Conservation (phyloP, 2,113 vertebrate species). For the Alexandromys fortis region DNA sequence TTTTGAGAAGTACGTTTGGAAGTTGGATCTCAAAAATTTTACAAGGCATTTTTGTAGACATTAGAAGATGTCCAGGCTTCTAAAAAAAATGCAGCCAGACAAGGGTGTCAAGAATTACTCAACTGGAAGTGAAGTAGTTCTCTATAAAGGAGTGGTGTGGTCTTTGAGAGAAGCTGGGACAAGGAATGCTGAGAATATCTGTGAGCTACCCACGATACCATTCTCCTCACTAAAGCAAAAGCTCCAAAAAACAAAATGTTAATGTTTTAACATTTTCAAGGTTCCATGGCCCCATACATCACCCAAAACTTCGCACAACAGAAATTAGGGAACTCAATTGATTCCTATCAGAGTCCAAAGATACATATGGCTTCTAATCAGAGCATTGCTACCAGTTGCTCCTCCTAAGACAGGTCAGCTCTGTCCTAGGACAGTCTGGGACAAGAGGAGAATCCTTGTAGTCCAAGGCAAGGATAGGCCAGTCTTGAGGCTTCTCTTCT, state of each 20-base stretch:
- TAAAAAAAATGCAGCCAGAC: background rate
- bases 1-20: background rate
- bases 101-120: background rate
- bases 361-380: background rate
- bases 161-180: background rate
- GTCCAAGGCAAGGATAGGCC: background rate
- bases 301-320: background rate
- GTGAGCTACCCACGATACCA: background rate
- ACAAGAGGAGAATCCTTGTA: background rate
- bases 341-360: background rate
- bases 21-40: background rate
- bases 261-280: background rate
- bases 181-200: background rate
- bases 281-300: no score
- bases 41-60: background rate
- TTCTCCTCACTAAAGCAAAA: background rate
- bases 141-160: background rate
- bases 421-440: background rate
- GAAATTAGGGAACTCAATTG: background rate
- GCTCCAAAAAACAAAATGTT: background rate
- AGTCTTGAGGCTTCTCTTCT: background rate
- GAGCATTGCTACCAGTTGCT: background rate
- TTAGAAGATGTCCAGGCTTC: conserved; percentile 17
- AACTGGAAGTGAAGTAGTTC: background rate
- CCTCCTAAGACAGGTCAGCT: background rate